Conservation (phyloP, 2,113 vertebrate species). For the Psittacus erithacus region DNA sequence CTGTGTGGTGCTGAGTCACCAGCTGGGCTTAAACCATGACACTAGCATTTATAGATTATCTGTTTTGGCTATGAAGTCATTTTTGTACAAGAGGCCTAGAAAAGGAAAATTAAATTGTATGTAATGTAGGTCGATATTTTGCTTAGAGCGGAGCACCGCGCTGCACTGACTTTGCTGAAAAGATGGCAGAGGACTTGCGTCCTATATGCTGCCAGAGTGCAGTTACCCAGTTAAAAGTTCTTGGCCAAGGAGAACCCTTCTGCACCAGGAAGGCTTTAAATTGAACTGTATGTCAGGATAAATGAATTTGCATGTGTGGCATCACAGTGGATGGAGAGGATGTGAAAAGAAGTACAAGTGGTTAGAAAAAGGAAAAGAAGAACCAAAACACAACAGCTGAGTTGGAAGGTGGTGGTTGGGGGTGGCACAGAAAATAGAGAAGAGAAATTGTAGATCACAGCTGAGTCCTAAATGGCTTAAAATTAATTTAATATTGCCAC, state of each 20-base stretch:
- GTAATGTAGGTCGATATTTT: not conserved
- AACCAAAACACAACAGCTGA: rapidly evolving
- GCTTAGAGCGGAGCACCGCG: not conserved
- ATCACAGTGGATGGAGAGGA: not conserved
- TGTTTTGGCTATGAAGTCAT: not conserved
- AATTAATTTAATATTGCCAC: not conserved
- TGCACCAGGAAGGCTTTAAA: not conserved
- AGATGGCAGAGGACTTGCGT: not conserved
- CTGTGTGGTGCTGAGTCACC: not conserved
- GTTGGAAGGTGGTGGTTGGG: not conserved
- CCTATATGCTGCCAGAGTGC: not conserved
- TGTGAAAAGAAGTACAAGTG: not conserved
- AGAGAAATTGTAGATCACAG: not conserved
- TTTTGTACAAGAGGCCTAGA: not conserved
- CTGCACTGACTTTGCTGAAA: not conserved
- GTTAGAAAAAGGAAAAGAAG: not conserved
- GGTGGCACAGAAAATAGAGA: not conserved
- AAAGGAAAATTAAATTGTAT: not conserved
- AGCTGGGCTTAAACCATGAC: not conserved
- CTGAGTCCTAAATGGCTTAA: not conserved
- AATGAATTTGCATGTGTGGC: not conserved
- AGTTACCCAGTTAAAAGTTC: not conserved
- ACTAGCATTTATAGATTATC: not conserved
- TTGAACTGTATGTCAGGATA: not conserved
- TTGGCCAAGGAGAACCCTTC: not conserved